phyloP scores from a whole-genome alignment of 2,888 invertebrate genomes.

The Noctua janthina region DNA sequence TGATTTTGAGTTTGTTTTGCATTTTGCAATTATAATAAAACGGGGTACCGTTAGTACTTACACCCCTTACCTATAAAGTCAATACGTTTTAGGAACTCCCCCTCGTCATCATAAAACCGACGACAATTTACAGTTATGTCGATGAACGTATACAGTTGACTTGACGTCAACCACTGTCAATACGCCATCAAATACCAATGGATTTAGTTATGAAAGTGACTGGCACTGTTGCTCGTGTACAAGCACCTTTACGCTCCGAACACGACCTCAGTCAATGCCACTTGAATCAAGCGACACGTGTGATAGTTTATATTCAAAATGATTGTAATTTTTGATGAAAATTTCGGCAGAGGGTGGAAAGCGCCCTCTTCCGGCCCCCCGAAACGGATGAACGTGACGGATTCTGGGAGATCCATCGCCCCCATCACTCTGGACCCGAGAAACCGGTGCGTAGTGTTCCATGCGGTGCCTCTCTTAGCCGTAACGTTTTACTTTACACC shows the following conservation, averaged over 20 bases:
- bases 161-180: background rate
- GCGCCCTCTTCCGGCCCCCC: too few species aligned
- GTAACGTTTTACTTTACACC: too few species aligned
- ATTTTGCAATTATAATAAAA: background rate
- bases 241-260: background rate
- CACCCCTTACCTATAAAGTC: background rate
- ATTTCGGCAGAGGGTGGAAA: background rate
- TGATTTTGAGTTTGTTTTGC: background rate
- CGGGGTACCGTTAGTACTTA: background rate
- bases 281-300: background rate
- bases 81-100: background rate
- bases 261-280: background rate
- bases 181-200: background rate
- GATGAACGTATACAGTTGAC: slow-evolving; percentile 7
- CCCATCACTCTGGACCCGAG: too few species aligned
- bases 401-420: too few species aligned
- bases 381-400: too few species aligned
- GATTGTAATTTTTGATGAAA: background rate
- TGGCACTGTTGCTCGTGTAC: background rate
- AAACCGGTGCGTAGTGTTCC: too few species aligned
- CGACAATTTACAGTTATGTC: slow-evolving; percentile 19
- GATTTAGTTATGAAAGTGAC: background rate
- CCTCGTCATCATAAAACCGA: background rate
- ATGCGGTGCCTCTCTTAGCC: too few species aligned
- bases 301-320: background rate